Base-by-base conservation (phyloP, 2,113 vertebrate species). In the Meles meles region DNA sequence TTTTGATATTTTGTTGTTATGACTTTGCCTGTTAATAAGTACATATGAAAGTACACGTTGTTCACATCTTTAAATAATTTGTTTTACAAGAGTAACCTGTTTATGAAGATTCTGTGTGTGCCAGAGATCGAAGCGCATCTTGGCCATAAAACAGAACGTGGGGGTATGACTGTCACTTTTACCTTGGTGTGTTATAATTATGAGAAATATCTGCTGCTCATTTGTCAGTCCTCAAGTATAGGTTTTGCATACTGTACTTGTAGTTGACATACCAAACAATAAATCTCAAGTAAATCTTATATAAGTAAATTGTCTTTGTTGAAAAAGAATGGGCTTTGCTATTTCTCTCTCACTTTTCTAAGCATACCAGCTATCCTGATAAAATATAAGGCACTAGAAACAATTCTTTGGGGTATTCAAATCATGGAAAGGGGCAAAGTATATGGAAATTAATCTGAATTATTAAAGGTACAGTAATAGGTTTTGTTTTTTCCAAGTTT, bases 401-500 rank as follows among this genome's bases (percentile, higher is more conserved):
- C 47, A 82, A 55, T 80, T 95, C 29, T 94, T 96, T 49, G 8
- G 55, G 59, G 37, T 79, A 82, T 85, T 82, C 42, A 14, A 93
- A 82, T 90, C 69, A 37, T 39, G 7, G 42, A 96, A 96, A 63
- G 25, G 69, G 61, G 47, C 0, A 1, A 67, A 86, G 42, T 84
- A 5, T 83, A 87, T 91, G 85, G 67, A 94, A 98, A 97, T 95
- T 55, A 88, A 80, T 95, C 47, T 98, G 96, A 98, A 97, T 97
- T 97, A 97, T 97, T 97, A 91, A 97, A 94, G 65, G 15, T 69
- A 4, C 25, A 80, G 67, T 98, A 96, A 96, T 94, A 88, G 25
- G 21, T 94, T 98, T 95, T 97, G 52, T 94, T 49, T 81, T 95
- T 95, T 44, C 44, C 84, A 96, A 93, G 21, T 74, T 92, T 89